phyloP scores from a whole-genome alignment of 2,888 invertebrate species.

The Syrphus vitripennis region DNA sequence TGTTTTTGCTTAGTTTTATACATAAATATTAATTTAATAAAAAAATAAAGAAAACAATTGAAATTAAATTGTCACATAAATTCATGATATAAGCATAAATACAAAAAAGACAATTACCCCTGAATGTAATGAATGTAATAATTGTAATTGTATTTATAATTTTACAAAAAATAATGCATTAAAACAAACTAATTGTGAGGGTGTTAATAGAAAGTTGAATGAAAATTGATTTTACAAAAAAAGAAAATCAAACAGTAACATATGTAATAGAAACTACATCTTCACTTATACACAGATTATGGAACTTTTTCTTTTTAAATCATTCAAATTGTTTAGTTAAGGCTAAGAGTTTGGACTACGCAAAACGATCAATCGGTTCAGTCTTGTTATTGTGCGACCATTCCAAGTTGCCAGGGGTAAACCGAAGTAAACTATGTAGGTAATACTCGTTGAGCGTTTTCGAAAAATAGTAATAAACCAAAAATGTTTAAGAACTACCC shows the following conservation, averaged over 20 bases:
- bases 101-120: constrained; percentile 38
- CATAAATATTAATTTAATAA: neutral
- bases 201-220: constrained; percentile 2
- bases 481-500: no score
- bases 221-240: neutral
- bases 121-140: constrained; percentile 32
- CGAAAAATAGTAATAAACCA: no score
- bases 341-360: neutral
- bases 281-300: neutral
- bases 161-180: constrained; percentile 2
- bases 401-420: no score
- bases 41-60: neutral
- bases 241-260: neutral
- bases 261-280: neutral
- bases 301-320: neutral
- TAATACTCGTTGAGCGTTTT: no score
- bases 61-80: constrained; percentile 30
- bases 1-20: constrained; percentile 67
- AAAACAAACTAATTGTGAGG: neutral
- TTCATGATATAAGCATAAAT: constrained; percentile 13
- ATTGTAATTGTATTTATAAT: constrained; percentile 28
- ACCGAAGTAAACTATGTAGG: no score
- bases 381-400: no score
- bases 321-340: neutral
- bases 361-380: no score